These are phyloP conservation scores for Hirudinaria manillensis DNA, from an alignment of 2,888 invertebrate genomes.

Conservation along the genomic window DNA sequence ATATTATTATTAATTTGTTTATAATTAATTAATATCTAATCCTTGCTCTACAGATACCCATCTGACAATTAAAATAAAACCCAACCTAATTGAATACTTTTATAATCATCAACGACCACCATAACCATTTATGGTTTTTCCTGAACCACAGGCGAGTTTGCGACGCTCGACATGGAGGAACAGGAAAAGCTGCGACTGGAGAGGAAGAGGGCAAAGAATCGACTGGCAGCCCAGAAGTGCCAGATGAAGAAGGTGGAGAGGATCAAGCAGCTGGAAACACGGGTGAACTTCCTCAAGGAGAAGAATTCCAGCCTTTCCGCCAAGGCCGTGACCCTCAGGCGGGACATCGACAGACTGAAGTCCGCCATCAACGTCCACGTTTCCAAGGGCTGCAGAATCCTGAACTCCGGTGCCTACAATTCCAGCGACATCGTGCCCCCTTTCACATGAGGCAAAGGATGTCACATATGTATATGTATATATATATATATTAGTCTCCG, in stretches of 20 bases:
- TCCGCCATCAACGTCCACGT: constrained; percentile 89
- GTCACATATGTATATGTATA: too few species aligned
- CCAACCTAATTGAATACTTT: too few species aligned
- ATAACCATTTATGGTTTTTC: too few species aligned
- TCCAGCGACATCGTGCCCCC: constrained; percentile 3
- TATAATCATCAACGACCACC: too few species aligned
- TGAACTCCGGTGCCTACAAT: constrained; percentile 42
- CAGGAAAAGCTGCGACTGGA: constrained; percentile 93
- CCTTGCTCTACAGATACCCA: neutral
- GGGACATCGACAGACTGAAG: constrained; percentile 82
- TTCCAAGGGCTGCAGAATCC: constrained; percentile 80
- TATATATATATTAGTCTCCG: too few species aligned
- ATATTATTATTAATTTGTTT: neutral
- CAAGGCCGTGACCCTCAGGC: constrained; percentile 77
- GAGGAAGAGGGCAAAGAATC: constrained; percentile 86
- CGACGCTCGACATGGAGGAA: constrained; percentile 75
- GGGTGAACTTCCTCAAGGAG: constrained; percentile 79
- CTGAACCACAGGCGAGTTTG: neutral
- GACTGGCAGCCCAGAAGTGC: constrained; percentile 94
- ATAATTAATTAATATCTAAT: neutral
- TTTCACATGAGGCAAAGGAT: neutral
- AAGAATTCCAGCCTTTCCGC: constrained; percentile 79
- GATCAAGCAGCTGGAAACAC: constrained; percentile 87
- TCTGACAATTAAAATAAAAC: neutral
- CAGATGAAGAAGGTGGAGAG: constrained; percentile 88